These are phyloP conservation scores for Diogma glabrata DNA, from an alignment of 2,888 invertebrate genomes.

Conservation along the genomic window DNA sequence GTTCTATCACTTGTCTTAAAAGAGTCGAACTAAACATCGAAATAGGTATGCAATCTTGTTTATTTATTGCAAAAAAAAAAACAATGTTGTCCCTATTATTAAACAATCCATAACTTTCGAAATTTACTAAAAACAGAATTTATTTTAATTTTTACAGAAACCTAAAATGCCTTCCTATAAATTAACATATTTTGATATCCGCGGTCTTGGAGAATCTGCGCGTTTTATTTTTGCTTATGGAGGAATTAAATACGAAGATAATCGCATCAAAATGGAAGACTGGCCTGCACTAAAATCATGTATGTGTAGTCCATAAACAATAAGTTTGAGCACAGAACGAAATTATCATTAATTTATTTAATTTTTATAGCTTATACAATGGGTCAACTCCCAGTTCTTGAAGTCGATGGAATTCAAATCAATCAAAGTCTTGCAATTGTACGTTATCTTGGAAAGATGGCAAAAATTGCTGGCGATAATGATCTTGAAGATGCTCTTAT, in stretches of 20 bases:
- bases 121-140: no score
- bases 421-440: background rate
- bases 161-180: background rate
- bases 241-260: constrained; percentile 48
- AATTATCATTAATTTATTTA: background rate
- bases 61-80: no score
- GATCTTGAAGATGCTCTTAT: constrained; percentile 3
- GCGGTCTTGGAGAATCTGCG: constrained; percentile 50
- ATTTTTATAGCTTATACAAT: background rate
- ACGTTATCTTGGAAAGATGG: background rate
- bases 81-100: no score
- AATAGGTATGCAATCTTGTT: no score
- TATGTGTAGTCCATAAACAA: no score
- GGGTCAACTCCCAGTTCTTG: background rate
- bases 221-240: constrained; percentile 50
- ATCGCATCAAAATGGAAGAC: constrained; percentile 40
- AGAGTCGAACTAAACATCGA: no score
- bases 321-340: no score
- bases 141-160: no score
- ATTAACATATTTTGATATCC: constrained; percentile 43
- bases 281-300: background rate
- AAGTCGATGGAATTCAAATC: background rate
- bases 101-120: no score
- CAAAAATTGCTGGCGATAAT: background rate
- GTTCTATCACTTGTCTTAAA: no score